phyloP scores from a whole-genome alignment of 2,113 vertebrate genomes.

The Synodontis membranacea region DNA sequence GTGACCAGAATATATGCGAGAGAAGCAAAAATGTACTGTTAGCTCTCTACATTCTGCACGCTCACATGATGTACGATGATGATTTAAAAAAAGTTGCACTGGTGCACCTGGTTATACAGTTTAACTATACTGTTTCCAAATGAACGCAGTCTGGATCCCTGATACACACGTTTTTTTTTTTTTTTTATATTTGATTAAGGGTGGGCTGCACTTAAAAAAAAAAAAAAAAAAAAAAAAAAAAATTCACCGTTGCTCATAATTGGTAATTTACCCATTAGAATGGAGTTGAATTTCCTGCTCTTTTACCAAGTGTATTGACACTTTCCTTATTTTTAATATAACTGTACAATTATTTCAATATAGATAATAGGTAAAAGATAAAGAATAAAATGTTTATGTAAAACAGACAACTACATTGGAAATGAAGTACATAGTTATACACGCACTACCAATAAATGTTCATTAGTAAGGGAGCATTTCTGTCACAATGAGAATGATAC shows the following conservation, averaged over 20 bases:
- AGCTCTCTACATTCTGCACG: too few relatives aligned
- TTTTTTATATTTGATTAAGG: background rate
- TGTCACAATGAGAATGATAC: too few relatives aligned
- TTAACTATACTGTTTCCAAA: too few relatives aligned
- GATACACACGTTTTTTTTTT: background rate
- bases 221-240: background rate
- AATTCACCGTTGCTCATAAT: background rate
- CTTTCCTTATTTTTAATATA: background rate
- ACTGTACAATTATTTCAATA: too few relatives aligned
- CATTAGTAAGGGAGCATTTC: background rate
- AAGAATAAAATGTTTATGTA: too few relatives aligned
- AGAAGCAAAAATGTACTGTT: too few relatives aligned
- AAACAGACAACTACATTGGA: background rate
- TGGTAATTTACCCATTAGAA: background rate
- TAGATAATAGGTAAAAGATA: too few relatives aligned
- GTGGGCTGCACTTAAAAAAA: background rate
- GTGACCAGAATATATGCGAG: too few relatives aligned
- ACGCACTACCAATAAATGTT: background rate
- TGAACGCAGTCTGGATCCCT: too few relatives aligned
- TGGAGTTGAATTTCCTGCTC: background rate
- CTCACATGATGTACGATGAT: too few relatives aligned
- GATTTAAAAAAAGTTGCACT: too few relatives aligned
- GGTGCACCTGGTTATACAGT: too few relatives aligned
- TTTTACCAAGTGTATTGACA: background rate
- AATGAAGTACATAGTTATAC: background rate